phyloP scores from a whole-genome alignment of 2,797 vertebrate genomes.

The Acanthurus lineatus region DNA sequence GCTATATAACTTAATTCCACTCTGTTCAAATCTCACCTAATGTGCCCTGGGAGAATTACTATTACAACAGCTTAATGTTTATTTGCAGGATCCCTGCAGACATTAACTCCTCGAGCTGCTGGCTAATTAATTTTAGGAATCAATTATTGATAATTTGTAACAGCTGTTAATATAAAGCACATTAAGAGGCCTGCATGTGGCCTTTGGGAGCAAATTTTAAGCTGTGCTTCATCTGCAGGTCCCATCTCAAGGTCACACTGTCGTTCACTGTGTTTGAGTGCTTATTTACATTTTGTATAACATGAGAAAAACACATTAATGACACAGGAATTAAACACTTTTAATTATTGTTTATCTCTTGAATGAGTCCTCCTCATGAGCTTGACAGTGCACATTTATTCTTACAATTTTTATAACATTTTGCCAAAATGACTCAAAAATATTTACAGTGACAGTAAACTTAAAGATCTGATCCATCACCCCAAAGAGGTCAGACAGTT shows the following conservation, averaged over 20 bases:
- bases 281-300: too few relatives aligned
- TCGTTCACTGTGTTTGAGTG: not conserved
- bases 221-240: not conserved
- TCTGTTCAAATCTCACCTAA: not conserved
- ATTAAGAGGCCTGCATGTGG: not conserved
- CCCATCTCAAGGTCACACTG: not conserved
- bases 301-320: not conserved
- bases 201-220: not conserved
- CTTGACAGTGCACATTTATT: not conserved
- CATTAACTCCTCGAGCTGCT: not conserved
- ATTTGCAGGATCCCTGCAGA: constrained; percentile 3
- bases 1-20: not conserved
- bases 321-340: not conserved
- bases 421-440: constrained; percentile 2
- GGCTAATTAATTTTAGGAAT: constrained; percentile 20
- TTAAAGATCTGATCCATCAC: not conserved
- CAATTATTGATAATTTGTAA: constrained; percentile 23
- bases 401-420: constrained; percentile 11
- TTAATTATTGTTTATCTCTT: constrained; percentile 12
- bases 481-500: not conserved
- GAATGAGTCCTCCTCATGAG: not conserved
- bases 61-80: not conserved
- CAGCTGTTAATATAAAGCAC: constrained; percentile 24
- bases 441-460: constrained; percentile 30
- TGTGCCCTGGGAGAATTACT: not conserved